Conservation (phyloP, 2,888 invertebrate genomes). For the Drosophila longiperda region DNA sequence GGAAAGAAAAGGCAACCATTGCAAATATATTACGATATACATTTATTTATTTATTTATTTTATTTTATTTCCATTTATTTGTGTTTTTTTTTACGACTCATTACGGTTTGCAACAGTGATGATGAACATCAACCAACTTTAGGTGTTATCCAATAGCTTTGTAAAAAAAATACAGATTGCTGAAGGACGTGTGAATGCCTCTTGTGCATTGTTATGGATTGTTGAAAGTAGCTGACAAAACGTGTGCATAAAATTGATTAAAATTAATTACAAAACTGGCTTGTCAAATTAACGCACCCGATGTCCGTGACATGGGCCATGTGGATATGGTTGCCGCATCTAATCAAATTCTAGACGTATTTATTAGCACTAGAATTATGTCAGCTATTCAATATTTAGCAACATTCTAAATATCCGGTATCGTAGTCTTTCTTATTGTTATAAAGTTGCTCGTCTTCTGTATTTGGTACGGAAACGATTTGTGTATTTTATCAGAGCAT, state of each 20-base stretch:
- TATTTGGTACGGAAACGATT: conserved; percentile 60
- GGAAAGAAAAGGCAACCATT: conserved; percentile 37
- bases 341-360: conserved; percentile 52
- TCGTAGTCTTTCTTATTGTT: conserved; percentile 7
- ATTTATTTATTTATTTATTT: conserved; percentile 1
- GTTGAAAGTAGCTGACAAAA: conserved; percentile 13
- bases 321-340: conserved; percentile 25
- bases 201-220: conserved; percentile 13
- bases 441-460: conserved; percentile 13
- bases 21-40: background rate
- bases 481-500: conserved; percentile 35
- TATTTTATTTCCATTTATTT: background rate
- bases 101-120: conserved; percentile 33
- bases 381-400: conserved; percentile 38
- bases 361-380: conserved; percentile 21
- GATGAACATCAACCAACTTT: conserved; percentile 19
- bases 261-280: conserved; percentile 69
- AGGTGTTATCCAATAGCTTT: conserved; percentile 38
- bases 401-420: conserved; percentile 20
- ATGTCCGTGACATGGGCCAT: conserved; percentile 64
- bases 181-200: conserved; percentile 54
- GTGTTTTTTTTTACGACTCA: conserved; percentile 34
- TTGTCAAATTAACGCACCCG: conserved; percentile 62
- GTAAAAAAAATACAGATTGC: conserved; percentile 30
- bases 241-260: conserved; percentile 54